Percentiles rank a stretch among this genome's conserved stretches.
Conservation (phyloP, 2,888 invertebrate genomes). For the Stenoptilia bipunctidactyla region DNA sequence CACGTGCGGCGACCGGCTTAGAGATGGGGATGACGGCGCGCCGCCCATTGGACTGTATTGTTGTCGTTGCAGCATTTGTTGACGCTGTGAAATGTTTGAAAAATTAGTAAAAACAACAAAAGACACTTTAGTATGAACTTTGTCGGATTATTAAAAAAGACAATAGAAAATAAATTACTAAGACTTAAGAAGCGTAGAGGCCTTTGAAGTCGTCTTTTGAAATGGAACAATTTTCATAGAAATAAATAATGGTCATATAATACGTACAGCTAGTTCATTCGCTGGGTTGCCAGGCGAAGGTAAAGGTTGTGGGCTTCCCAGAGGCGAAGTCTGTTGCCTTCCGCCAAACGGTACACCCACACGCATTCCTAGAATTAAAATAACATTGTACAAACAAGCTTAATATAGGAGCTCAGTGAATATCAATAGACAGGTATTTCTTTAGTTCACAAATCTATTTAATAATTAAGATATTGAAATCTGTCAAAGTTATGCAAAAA, state of each 20-base stretch:
- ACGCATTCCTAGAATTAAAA: conserved; percentile 42
- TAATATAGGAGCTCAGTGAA: too few relatives aligned
- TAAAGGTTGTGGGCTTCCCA: conserved; percentile 63
- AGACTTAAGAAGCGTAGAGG: too few relatives aligned
- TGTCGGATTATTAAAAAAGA: too few relatives aligned
- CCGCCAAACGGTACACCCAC: conserved; percentile 54
- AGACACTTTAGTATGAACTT: too few relatives aligned
- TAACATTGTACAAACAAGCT: background rate
- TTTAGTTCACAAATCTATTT: too few relatives aligned
- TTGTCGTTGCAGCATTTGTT: conserved; percentile 59
- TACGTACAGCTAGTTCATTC: conserved; percentile 55
- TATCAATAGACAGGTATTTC: too few relatives aligned
- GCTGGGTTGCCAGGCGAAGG: conserved; percentile 58
- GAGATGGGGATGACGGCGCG: conserved; percentile 70
- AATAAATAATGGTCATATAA: too few relatives aligned
- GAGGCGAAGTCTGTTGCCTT: conserved; percentile 59
- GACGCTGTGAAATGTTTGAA: conserved; percentile 30
- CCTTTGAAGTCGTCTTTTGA: too few relatives aligned
- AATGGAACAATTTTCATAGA: too few relatives aligned
- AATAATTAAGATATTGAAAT: too few relatives aligned
- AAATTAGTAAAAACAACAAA: too few relatives aligned
- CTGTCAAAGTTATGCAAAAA: background rate
- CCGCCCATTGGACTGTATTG: conserved; percentile 65
- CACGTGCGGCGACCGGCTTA: conserved; percentile 67
- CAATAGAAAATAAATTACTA: too few relatives aligned